Percentiles rank a stretch among this genome's conserved stretches.
Conservation (phyloP, 2,113 vertebrate genomes). For the Spea multiplicata region DNA sequence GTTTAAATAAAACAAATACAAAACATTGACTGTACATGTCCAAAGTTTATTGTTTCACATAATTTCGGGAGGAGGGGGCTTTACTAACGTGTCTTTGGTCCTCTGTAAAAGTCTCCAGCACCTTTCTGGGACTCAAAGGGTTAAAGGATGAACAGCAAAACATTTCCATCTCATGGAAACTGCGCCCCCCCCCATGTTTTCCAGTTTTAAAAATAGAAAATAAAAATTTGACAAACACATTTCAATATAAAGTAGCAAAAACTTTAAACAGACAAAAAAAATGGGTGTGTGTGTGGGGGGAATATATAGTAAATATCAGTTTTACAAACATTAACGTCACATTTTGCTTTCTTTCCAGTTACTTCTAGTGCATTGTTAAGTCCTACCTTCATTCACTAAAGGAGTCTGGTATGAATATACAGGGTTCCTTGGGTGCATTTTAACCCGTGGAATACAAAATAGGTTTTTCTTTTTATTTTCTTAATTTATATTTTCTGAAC, state of each 20-base stretch:
- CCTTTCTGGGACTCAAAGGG: too few species aligned
- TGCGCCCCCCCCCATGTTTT: not conserved
- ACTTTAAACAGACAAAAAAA: not conserved
- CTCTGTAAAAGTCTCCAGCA: constrained; percentile 31
- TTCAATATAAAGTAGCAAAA: not conserved
- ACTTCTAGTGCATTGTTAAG: constrained; percentile 24
- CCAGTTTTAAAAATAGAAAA: constrained; percentile 22
- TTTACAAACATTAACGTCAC: constrained; percentile 6
- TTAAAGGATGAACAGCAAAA: not conserved
- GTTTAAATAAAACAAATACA: not conserved
- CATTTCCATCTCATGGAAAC: constrained; percentile 37
- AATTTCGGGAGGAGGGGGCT: not conserved
- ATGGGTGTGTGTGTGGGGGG: not conserved
- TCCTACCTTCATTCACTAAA: constrained; percentile 27
- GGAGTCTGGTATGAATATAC: constrained; percentile 7
- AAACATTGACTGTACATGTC: constrained; percentile 8
- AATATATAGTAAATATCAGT: too few species aligned
- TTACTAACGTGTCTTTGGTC: constrained; percentile 36
- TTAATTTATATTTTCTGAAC: too few species aligned
- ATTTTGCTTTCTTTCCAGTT: constrained; percentile 20
- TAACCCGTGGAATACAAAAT: too few species aligned
- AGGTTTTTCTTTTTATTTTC: too few species aligned
- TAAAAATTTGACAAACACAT: not conserved
- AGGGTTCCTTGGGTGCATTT: too few species aligned
- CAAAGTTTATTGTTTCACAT: constrained; percentile 38